Conservation (phyloP, 2,113 vertebrate species). For the Dasyornis broadbenti region DNA sequence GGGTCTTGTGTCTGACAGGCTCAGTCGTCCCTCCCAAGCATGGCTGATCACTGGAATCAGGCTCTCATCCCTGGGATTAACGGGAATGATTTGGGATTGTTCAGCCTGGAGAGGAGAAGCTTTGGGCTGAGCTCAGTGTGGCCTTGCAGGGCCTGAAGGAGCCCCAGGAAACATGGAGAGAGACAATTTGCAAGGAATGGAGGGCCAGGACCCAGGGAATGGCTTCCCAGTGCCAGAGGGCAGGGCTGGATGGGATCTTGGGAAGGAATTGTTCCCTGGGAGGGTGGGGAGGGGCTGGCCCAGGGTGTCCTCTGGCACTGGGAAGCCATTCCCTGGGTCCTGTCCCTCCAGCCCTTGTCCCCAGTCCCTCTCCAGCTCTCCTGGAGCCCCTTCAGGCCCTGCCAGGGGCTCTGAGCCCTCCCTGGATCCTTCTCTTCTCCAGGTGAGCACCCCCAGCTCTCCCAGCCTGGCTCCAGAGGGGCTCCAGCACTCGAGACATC, state of each 20-base stretch:
- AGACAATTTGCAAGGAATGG: rapidly evolving
- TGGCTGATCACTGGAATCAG: not conserved
- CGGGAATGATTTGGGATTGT: not conserved
- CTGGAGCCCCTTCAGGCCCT: not conserved
- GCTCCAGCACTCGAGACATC: not conserved
- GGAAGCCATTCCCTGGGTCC: no score
- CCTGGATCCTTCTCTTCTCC: not conserved
- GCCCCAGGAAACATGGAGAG: not conserved
- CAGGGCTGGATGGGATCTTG: not conserved
- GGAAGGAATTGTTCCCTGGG: not conserved
- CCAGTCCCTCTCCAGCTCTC: not conserved
- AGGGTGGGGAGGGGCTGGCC: no score
- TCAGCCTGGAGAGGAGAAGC: not conserved
- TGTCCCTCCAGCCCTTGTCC: rapidly evolving
- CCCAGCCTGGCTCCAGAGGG: not conserved
- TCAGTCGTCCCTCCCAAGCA: not conserved
- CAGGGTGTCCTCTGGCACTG: no score
- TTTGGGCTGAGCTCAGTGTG: rapidly evolving
- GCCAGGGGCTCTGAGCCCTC: not conserved
- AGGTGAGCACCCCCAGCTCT: no score
- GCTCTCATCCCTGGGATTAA: not conserved
- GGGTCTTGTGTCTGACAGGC: not conserved
- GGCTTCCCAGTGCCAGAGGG: not conserved
- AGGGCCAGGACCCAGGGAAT: not conserved
- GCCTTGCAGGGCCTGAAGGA: not conserved